A percentile compares a stretch with the other conserved stretches of the same genome.
Conservation (phyloP, 2,113 vertebrate genomes). For the Chlamydotis undulata region DNA sequence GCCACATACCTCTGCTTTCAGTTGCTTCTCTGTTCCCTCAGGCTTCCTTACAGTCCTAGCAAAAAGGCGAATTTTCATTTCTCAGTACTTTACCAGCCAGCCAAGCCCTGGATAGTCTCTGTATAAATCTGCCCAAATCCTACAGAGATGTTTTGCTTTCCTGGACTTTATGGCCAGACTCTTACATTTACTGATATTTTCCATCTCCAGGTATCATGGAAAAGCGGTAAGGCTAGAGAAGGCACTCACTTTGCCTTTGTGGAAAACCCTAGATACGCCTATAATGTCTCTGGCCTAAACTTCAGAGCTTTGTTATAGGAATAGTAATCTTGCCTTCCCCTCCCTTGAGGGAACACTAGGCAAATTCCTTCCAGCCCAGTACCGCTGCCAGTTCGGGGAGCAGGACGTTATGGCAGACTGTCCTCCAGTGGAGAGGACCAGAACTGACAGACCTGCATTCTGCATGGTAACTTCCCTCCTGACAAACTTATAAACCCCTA, state of each 20-base stretch:
- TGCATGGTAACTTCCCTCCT: neutral
- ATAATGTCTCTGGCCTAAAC: neutral
- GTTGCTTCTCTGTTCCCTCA: neutral
- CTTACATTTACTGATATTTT: neutral
- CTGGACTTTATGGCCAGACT: neutral
- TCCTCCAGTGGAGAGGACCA: slow-evolving; percentile 42
- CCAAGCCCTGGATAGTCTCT: neutral
- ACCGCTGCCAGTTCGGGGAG: accelerated
- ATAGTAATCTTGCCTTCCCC: neutral
- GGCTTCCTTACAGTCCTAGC: neutral
- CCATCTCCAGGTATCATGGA: neutral
- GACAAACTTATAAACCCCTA: neutral
- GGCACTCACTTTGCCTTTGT: neutral
- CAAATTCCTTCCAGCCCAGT: neutral
- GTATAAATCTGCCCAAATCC: neutral
- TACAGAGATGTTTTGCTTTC: neutral
- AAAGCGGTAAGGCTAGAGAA: neutral
- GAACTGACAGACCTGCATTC: neutral
- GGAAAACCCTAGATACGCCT: neutral
- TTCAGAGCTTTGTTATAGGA: neutral
- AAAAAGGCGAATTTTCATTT: neutral
- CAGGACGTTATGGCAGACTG: neutral
- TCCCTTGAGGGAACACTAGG: neutral
- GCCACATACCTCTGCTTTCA: neutral
- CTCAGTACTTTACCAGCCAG: neutral